Conservation (phyloP, 2,888 invertebrate genomes). For the Ypsolopha scabrella region DNA sequence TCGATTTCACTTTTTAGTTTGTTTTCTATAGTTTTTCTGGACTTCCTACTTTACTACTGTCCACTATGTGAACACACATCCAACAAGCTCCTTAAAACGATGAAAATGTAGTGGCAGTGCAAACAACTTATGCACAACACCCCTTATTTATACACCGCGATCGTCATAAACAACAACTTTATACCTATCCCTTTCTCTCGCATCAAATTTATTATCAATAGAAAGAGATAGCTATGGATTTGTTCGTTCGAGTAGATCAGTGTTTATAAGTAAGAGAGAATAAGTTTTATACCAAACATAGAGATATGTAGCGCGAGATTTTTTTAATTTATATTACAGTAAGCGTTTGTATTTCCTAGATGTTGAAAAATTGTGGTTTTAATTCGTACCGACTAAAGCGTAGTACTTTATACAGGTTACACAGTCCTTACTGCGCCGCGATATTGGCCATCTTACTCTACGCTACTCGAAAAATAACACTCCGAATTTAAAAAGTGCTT, state of each 20-base stretch:
- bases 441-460: neutral
- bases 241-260: too few species aligned
- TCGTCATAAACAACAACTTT: too few species aligned
- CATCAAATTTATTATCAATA: too few species aligned
- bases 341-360: neutral
- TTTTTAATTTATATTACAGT: conserved; percentile 24
- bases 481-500: neutral
- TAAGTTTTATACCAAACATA: neutral
- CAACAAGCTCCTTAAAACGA: conserved; percentile 35
- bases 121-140: conserved; percentile 39
- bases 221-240: too few species aligned
- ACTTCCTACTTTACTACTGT: conserved; percentile 4
- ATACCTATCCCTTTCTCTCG: too few species aligned
- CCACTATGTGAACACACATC: conserved; percentile 49
- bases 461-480: neutral
- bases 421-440: neutral
- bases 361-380: neutral
- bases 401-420: neutral
- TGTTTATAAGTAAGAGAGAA: too few species aligned
- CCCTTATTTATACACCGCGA: too few species aligned
- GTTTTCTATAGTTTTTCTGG: conserved; percentile 1
- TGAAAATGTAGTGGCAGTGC: conserved; percentile 57
- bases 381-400: neutral
- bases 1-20: conserved; percentile 8
- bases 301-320: conserved; percentile 49